Evolutionary conservation across 1,140 invertebrate species (phyloP), one percentile per base, ranked within the genome.

Genomic region (Drosophila dunni): DNA sequence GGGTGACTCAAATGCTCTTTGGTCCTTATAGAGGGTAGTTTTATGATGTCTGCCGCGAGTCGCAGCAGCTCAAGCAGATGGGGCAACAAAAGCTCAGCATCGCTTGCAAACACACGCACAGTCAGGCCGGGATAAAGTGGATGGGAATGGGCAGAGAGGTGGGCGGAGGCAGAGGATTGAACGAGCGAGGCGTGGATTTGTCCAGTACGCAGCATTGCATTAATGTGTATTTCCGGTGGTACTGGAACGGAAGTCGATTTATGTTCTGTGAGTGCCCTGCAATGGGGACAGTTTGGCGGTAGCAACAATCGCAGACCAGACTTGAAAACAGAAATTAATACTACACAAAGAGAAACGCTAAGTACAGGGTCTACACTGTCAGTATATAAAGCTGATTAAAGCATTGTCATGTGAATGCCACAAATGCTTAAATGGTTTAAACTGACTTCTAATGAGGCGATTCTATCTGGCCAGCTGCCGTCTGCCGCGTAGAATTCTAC

Each of bases 211-310:
- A 62, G 72, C 50, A 50, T 75, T 90, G 88, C 80, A 91, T 91
- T 91, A 91, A 91, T 81, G 88, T 73, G 88, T 80, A 81, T 83
- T 90, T 90, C 86, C 86, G 85, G 73, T 38, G 33, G 42, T 44
- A 36, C 44, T 58, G 79, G 42, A 68, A 38, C 79, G 83, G 80
- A 89, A 84, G 77, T 70, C 84, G 66, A 79, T 82, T 79, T 88
- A 88, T 81, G 83, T 72, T 53, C 75, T 72, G 58, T 71, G 13
- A 68, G 13, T 72, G 54, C 33, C 60, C 24, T 50, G 50, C 46
- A 29, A 53, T 68, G 80, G 38, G 63, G 44, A 46, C 69, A 70
- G 79, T 53, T 81, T n/a, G 11, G 7, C 24, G 70, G 79, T 74
- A 69, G 74, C 75, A 81, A 71, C 51, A 50, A 6, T 42, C 13